A percentile compares a stretch with the other conserved stretches of the same genome.
These are phyloP conservation scores for Gopherus flavomarginatus DNA, from an alignment of 2,113 vertebrate genomes.

Conservation along the genomic window DNA sequence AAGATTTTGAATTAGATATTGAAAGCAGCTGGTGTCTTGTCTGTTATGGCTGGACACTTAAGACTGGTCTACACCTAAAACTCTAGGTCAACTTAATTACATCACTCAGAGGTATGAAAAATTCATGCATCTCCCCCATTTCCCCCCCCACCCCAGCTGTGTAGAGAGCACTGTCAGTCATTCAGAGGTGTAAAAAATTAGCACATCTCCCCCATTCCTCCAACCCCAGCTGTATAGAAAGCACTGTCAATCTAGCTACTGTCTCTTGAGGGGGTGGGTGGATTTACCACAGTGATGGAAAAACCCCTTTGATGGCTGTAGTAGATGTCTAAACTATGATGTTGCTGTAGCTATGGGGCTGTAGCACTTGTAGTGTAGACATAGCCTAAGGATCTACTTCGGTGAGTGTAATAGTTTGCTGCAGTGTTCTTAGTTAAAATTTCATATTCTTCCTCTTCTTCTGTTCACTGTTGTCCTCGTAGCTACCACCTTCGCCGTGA, in stretches of 20 bases:
- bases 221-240: neutral
- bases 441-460: neutral
- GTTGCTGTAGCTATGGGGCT: neutral
- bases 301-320: neutral
- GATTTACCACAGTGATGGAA: neutral
- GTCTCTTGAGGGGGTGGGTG: neutral
- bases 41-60: fast-evolving
- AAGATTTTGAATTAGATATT: neutral
- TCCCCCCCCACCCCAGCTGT: too few relatives aligned
- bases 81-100: neutral
- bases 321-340: neutral
- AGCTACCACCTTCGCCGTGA: neutral
- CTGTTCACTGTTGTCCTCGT: neutral
- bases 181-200: too few relatives aligned
- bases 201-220: too few relatives aligned
- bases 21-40: neutral
- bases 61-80: neutral
- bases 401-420: neutral
- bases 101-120: neutral
- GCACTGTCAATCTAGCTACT: neutral
- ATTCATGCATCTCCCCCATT: too few relatives aligned
- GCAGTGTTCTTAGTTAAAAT: neutral
- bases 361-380: neutral
- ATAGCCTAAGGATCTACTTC: neutral
- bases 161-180: too few relatives aligned